A percentile compares a stretch with the other conserved stretches of the same genome.
These are phyloP conservation scores for Hephaestus fuliginosus DNA, from an alignment of 2,797 vertebrate genomes.

Conservation along the genomic window DNA sequence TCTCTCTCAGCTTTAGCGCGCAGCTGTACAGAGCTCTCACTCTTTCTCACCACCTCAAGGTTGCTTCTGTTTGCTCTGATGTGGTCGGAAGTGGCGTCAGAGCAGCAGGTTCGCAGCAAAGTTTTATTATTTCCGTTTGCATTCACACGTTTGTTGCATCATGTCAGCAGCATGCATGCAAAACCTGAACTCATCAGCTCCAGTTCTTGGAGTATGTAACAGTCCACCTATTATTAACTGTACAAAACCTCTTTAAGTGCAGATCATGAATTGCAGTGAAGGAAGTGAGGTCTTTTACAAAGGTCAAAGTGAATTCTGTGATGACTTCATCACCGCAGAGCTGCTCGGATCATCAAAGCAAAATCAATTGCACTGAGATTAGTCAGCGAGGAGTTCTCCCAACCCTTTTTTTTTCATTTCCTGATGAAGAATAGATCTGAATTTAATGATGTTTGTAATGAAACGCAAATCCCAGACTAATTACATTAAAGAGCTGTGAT, in stretches of 20 bases:
- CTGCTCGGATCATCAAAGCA: conserved; percentile 50
- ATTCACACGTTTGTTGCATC: conserved; percentile 15
- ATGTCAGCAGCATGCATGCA: not conserved
- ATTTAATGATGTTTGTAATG: conserved; percentile 79
- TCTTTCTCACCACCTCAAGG: conserved; percentile 35
- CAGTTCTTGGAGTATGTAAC: not conserved
- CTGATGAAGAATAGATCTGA: conserved; percentile 72
- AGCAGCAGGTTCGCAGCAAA: not conserved
- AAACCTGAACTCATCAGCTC: not conserved
- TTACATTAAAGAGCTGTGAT: conserved; percentile 77
- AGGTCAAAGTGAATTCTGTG: conserved; percentile 14
- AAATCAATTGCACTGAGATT: conserved; percentile 50
- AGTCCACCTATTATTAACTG: not conserved
- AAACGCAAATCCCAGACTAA: conserved; percentile 75
- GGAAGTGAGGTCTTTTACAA: not conserved
- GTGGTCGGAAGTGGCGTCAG: conserved; percentile 42
- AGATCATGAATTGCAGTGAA: not conserved
- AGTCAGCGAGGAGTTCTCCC: conserved; percentile 41
- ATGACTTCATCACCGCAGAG: conserved; percentile 26
- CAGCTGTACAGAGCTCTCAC: conserved; percentile 32
- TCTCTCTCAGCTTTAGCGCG: conserved; percentile 22
- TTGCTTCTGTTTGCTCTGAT: conserved; percentile 62
- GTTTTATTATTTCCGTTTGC: conserved; percentile 8
- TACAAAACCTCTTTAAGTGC: not conserved
- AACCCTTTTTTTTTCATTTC: not conserved